Conservation (phyloP, 2,888 invertebrate species). For the Orthosia incerta region DNA sequence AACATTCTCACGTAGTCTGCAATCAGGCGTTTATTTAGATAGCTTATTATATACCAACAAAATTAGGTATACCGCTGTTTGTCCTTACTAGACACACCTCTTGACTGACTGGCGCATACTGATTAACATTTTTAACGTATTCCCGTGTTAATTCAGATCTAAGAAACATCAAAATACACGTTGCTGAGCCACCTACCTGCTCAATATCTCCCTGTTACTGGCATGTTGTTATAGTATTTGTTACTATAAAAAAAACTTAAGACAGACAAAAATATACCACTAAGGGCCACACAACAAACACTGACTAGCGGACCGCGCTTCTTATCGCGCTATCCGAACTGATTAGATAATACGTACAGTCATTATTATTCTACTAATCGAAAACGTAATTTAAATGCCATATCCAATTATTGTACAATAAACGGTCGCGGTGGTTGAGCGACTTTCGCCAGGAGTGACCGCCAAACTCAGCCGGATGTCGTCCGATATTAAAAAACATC, state of each 20-base stretch:
- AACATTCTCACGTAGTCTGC: conserved; percentile 3
- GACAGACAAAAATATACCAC: conserved; percentile 65
- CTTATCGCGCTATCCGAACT: conserved; percentile 83
- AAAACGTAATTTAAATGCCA: conserved; percentile 75
- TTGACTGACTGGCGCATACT: conserved; percentile 5
- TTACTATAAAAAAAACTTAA: conserved; percentile 43
- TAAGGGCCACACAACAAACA: conserved; percentile 77
- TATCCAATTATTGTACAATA: conserved; percentile 64
- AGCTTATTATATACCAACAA: conserved; percentile 6
- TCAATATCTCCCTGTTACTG: conserved; percentile 47
- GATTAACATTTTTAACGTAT: conserved; percentile 1
- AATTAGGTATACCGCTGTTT: conserved; percentile 13
- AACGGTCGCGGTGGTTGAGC: conserved; percentile 32
- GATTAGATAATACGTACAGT: conserved; percentile 86
- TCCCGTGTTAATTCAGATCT: neutral
- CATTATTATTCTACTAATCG: conserved; percentile 86
- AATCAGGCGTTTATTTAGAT: neutral
- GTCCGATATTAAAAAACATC: conserved; percentile 36
- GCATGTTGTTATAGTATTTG: conserved; percentile 49
- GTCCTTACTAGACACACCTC: conserved; percentile 16
- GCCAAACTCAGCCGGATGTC: conserved; percentile 27
- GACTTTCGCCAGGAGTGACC: conserved; percentile 53
- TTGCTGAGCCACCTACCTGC: conserved; percentile 57
- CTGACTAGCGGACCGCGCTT: conserved; percentile 74
- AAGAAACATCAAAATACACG: conserved; percentile 7